phyloP scores from a whole-genome alignment of 2,888 invertebrate genomes.

The Lithophane socia region DNA sequence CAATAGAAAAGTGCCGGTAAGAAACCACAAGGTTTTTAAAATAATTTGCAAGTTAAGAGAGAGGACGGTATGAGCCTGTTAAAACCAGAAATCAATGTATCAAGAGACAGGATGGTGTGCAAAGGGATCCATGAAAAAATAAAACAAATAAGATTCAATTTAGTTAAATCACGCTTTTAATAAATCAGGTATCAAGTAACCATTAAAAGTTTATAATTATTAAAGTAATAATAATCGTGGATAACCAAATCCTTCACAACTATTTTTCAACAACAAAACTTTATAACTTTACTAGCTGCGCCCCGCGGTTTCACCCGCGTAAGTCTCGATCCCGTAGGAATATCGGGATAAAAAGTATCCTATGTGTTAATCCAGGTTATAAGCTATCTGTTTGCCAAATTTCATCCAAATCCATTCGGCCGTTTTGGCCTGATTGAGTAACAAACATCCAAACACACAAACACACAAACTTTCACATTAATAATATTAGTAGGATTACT shows the following conservation, averaged over 20 bases:
- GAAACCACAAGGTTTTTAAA: no score
- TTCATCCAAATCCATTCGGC: no score
- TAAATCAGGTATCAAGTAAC: not conserved
- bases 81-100: not conserved
- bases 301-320: no score
- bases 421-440: no score
- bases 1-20: not conserved
- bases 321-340: no score
- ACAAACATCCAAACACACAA: no score
- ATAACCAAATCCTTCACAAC: not conserved
- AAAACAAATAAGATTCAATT: not conserved
- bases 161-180: not conserved
- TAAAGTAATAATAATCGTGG: not conserved
- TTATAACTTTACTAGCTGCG: slow-evolving; percentile 1
- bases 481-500: no score
- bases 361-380: no score
- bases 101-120: not conserved
- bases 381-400: no score
- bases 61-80: not conserved
- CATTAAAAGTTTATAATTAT: slow-evolving; percentile 17
- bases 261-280: not conserved
- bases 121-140: not conserved
- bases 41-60: no score
- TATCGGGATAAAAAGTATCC: no score
- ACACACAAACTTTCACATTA: no score